Percentiles rank a stretch among this genome's conserved stretches.
Conservation (phyloP, 2,113 vertebrate genomes). For the Lamprologus lemairii region DNA sequence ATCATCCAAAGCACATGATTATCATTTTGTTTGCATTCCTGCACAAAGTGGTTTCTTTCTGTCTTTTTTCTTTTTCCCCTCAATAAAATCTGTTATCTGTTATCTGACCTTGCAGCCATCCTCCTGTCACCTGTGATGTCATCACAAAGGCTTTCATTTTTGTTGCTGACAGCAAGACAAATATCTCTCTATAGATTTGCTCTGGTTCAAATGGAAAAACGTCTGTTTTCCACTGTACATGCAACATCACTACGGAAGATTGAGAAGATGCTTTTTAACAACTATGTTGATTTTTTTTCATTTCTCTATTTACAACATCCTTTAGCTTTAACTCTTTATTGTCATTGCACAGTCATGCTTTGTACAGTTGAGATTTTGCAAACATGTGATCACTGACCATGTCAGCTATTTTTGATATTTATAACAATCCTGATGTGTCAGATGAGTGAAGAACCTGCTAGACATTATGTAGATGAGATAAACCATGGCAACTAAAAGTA, state of each 20-base stretch:
- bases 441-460: not conserved
- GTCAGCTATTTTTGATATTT: not conserved
- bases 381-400: not conserved
- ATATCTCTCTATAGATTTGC: not conserved
- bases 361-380: not conserved
- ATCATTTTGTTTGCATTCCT: not conserved
- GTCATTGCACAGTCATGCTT: not conserved
- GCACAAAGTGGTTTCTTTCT: not conserved
- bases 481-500: not conserved
- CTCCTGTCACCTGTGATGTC: not conserved
- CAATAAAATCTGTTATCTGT: not conserved
- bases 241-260: not conserved
- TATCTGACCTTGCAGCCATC: not conserved
- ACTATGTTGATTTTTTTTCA: rapidly evolving
- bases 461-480: not conserved
- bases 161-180: not conserved
- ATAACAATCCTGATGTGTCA: not conserved
- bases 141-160: not conserved
- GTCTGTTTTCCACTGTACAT: not conserved
- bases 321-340: not conserved
- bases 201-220: not conserved
- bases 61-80: not conserved
- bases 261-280: not conserved
- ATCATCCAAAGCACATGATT: not conserved
- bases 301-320: not conserved